Evolutionary conservation across 1,140 invertebrate species (phyloP).

Genomic region (Brachionus manjavacas): DNA sequence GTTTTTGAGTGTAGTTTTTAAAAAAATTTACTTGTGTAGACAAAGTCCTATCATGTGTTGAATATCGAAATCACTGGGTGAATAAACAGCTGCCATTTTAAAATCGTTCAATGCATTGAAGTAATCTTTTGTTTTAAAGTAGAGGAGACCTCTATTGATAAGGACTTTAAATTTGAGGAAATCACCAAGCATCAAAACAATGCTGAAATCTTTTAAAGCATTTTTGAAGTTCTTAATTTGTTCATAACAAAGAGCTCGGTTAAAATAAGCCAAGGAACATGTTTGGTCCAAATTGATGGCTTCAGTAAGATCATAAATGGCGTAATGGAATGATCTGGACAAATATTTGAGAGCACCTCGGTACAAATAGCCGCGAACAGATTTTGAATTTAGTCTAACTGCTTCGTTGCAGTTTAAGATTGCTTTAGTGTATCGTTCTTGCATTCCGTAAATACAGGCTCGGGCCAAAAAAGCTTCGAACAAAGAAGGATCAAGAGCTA

Average conservation of each 20-base stretch:
- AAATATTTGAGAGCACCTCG: constrained; percentile 56
- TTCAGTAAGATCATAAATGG: constrained; percentile 54
- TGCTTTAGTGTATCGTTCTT: constrained; percentile 49
- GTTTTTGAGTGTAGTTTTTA: too few relatives aligned
- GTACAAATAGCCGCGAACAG: constrained; percentile 55
- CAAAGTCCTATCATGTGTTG: constrained; percentile 55
- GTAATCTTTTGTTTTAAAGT: constrained; percentile 53
- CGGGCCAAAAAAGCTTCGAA: constrained; percentile 56
- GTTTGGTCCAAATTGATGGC: constrained; percentile 53
- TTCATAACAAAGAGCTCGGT: constrained; percentile 56
- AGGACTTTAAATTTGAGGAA: constrained; percentile 47
- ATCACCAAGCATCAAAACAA: constrained; percentile 54
- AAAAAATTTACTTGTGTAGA: constrained; percentile 52
- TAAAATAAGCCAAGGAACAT: constrained; percentile 56
- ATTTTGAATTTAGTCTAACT: constrained; percentile 54
- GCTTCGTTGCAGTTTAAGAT: constrained; percentile 59
- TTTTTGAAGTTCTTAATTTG: constrained; percentile 44
- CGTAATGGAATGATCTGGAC: constrained; percentile 53
- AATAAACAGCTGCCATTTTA: constrained; percentile 51
- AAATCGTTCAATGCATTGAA: constrained; percentile 56
- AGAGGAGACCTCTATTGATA: constrained; percentile 55
- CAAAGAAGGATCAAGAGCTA: constrained; percentile 54
- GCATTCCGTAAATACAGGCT: constrained; percentile 44
- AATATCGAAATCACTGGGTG: constrained; percentile 50
- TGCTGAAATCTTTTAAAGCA: constrained; percentile 55